Evolutionary conservation across 1,140 invertebrate genomes (phyloP).

Genomic region (Drosophila azteca): DNA sequence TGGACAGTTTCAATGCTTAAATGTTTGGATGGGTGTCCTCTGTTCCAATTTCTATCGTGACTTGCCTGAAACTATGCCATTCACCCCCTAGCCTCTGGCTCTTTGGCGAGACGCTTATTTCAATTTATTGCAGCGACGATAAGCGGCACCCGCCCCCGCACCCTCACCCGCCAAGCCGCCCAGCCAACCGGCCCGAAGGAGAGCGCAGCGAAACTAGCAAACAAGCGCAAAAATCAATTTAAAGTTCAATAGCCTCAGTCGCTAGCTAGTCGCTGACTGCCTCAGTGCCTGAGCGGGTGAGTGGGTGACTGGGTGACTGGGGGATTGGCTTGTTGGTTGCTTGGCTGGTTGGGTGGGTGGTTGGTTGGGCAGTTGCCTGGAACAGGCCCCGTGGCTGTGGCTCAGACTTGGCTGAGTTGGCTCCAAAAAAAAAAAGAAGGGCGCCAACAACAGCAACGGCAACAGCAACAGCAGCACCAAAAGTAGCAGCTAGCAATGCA

Average conservation of each 20-base stretch:
- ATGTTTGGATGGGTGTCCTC: constrained; percentile 6
- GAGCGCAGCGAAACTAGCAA: constrained; percentile 53
- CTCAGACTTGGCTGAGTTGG: constrained; percentile 34
- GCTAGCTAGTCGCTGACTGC: constrained; percentile 32
- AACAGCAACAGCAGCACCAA: too few relatives aligned
- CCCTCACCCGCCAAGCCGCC: not conserved
- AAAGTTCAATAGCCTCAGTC: constrained; percentile 76
- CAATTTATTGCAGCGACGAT: constrained; percentile 75
- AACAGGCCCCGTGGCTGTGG: not conserved
- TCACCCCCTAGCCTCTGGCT: constrained; percentile 30
- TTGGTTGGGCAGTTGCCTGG: not conserved
- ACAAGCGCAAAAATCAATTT: constrained; percentile 79
- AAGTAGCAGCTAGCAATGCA: constrained; percentile 18
- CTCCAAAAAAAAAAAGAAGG: constrained; percentile 40
- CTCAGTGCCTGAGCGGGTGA: constrained; percentile 12
- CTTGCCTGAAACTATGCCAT: constrained; percentile 45
- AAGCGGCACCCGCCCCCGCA: constrained; percentile 22
- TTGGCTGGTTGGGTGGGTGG: not conserved
- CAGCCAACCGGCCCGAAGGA: constrained; percentile 5
- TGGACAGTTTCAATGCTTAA: constrained; percentile 8
- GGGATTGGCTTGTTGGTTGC: not conserved
- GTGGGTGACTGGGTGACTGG: constrained; percentile 5
- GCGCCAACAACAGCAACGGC: too few relatives aligned
- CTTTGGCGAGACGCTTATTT: constrained; percentile 68
- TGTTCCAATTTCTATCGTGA: constrained; percentile 12